phyloP scores from a whole-genome alignment of 2,888 invertebrate species.

The Arge pagana region DNA sequence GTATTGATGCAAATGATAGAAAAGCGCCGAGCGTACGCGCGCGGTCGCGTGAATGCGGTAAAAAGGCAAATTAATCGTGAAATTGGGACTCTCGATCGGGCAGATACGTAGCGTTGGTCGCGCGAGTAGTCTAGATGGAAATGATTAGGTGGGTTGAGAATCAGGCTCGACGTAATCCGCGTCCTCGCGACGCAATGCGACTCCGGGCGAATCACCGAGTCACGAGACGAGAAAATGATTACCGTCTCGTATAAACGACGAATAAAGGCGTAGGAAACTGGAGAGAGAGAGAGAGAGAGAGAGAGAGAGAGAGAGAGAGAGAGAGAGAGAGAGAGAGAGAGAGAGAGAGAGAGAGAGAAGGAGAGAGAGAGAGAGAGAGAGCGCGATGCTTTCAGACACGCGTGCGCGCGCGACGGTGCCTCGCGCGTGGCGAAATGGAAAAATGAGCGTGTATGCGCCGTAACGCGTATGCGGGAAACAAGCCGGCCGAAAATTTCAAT shows the following conservation, averaged over 20 bases:
- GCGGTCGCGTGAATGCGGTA: too few species aligned
- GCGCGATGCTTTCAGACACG: constrained; percentile 13
- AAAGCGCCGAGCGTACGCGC: too few species aligned
- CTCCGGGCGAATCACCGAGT: constrained; percentile 16
- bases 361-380: background rate
- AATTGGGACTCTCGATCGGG: too few species aligned
- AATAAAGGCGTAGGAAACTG: background rate
- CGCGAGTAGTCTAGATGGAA: constrained; percentile 12
- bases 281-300: background rate
- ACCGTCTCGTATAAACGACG: constrained; percentile 13
- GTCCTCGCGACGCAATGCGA: constrained; percentile 21
- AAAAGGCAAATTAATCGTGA: too few species aligned
- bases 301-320: constrained; percentile 14
- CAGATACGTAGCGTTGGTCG: constrained; percentile 5
- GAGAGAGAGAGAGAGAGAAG: constrained; percentile 7
- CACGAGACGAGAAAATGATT: constrained; percentile 20
- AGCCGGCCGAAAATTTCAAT: constrained; percentile 5
- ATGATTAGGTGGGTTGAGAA: constrained; percentile 17
- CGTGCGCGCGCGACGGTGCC: background rate
- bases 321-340: constrained; percentile 15
- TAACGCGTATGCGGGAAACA: background rate
- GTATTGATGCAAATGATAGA: too few species aligned
- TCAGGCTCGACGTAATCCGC: constrained; percentile 19
- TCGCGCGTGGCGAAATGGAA: too few species aligned
- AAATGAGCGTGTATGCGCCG: background rate